Conservation (phyloP, 2,797 vertebrate species). For the Rallus crepitans region DNA sequence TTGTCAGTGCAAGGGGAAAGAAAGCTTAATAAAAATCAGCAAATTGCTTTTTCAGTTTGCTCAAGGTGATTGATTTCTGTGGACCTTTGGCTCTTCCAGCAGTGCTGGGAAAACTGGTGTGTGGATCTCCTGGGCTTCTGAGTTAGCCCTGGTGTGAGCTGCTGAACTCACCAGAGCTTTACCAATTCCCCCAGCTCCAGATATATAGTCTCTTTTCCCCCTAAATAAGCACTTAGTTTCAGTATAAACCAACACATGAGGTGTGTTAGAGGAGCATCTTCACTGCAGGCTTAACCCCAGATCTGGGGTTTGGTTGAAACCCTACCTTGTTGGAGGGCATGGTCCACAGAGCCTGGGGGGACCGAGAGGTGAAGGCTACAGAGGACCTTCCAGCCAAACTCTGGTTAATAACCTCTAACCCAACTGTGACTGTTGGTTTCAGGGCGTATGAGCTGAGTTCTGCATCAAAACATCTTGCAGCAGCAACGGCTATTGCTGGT, state of each 20-base stretch:
- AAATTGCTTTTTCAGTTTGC: background rate
- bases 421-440: background rate
- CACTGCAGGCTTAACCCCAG: background rate
- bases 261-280: background rate
- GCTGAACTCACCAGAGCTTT: background rate
- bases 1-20: background rate
- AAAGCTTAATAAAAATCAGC: background rate
- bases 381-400: background rate
- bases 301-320: background rate
- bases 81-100: background rate
- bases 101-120: background rate
- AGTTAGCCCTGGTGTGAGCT: background rate
- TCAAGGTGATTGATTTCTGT: background rate
- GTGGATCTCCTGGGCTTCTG: background rate
- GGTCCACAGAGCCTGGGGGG: background rate
- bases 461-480: background rate
- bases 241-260: background rate
- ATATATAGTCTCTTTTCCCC: background rate
- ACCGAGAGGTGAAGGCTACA: rapidly evolving
- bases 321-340: rapidly evolving
- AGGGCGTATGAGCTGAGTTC: background rate
- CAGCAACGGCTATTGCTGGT: background rate
- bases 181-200: background rate
- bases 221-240: background rate
- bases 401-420: background rate